Evolutionary conservation across 2,797 vertebrate genomes (phyloP).

Genomic region (Tokudaia tokunoshimensis): DNA sequence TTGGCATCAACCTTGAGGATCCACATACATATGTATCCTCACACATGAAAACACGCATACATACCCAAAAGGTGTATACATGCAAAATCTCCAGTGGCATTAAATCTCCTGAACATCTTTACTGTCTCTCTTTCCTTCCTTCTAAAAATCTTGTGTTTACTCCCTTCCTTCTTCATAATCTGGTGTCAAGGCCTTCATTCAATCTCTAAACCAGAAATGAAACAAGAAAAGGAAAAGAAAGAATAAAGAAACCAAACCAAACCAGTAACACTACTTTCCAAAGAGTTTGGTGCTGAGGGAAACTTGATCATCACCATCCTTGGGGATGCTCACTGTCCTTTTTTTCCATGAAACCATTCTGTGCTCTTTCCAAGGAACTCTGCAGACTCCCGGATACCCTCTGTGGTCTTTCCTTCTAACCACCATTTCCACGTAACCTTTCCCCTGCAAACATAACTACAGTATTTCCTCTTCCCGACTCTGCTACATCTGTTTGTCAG

Average conservation of each 20-base stretch:
- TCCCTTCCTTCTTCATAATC: constrained; percentile 1
- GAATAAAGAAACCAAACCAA: background rate
- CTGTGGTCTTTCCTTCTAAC: constrained; percentile 50
- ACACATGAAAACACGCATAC: background rate
- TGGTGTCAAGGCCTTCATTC: background rate
- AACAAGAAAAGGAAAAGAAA: background rate
- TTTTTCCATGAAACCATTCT: background rate
- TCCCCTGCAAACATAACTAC: background rate
- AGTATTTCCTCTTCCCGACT: background rate
- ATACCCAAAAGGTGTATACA: background rate
- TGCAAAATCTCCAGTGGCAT: no score
- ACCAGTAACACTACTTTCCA: background rate
- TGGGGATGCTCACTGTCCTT: background rate
- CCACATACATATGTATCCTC: no score
- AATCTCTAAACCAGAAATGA: background rate
- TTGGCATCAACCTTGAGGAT: background rate
- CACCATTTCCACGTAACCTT: background rate
- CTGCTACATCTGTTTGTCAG: background rate
- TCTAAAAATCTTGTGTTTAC: background rate
- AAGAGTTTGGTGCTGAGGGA: background rate
- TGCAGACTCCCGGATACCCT: background rate
- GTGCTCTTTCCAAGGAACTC: constrained; percentile 28
- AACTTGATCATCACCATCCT: background rate
- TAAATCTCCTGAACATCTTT: background rate
- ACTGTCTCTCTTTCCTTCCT: background rate